Conservation (phyloP, 2,113 vertebrate species). For the Cynopterus brachyotis region DNA sequence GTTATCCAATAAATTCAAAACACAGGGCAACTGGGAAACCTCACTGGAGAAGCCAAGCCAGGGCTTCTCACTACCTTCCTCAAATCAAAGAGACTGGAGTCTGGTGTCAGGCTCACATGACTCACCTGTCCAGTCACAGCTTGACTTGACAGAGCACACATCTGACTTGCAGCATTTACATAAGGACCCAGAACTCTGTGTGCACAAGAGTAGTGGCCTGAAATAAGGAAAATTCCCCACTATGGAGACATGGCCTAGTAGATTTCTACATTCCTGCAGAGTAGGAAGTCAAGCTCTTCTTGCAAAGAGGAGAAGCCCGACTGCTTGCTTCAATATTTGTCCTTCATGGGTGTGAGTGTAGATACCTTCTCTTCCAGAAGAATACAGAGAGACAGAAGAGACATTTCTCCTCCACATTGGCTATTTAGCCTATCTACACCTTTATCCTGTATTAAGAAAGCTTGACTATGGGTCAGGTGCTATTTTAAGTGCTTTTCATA, state of each 20-base stretch:
- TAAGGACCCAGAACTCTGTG: not conserved
- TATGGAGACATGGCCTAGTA: not conserved
- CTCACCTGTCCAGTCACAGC: not conserved
- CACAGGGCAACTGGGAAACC: not conserved
- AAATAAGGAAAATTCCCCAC: not conserved
- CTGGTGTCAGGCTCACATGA: fast-evolving
- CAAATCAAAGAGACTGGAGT: not conserved
- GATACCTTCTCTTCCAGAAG: not conserved
- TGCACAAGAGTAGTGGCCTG: not conserved
- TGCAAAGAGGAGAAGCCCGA: not conserved
- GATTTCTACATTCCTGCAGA: not conserved
- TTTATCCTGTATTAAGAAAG: not conserved
- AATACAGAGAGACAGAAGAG: not conserved
- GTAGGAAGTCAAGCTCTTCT: not conserved
- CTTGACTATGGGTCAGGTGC: not conserved
- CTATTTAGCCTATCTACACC: not conserved
- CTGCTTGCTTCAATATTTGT: not conserved
- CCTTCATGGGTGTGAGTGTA: not conserved
- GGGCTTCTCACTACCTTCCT: not conserved
- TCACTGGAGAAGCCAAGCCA: not conserved
- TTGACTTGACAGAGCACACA: not conserved
- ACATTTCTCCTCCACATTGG: not conserved
- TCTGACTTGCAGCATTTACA: not conserved
- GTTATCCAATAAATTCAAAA: not conserved
- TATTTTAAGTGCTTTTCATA: not conserved